Conservation (phyloP, 2,797 vertebrate genomes). For the Hemitrygon akajei region DNA sequence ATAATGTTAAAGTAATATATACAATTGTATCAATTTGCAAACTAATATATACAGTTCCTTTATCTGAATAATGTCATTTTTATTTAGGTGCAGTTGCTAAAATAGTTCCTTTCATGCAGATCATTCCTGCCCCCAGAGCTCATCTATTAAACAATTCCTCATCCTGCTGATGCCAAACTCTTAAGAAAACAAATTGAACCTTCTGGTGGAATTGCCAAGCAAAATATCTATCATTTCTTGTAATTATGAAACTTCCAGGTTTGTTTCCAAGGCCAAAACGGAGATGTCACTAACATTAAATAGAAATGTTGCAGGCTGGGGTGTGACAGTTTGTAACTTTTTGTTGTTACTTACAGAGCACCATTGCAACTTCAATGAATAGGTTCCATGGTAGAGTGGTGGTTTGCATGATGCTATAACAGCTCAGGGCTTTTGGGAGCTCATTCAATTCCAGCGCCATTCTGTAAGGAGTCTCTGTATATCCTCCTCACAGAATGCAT, state of each 20-base stretch:
- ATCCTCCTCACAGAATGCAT: too few species aligned
- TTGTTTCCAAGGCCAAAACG: slow-evolving; percentile 63
- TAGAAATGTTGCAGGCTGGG: slow-evolving; percentile 67
- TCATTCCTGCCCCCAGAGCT: slow-evolving; percentile 62
- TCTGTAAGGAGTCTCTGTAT: too few species aligned
- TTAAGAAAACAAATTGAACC: slow-evolving; percentile 76
- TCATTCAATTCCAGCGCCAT: too few species aligned
- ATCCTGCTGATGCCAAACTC: slow-evolving; percentile 62
- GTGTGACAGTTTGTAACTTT: slow-evolving; percentile 66
- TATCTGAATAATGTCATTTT: slow-evolving; percentile 58
- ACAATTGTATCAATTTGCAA: slow-evolving; percentile 45
- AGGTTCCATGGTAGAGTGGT: too few species aligned
- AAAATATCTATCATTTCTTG: slow-evolving; percentile 71
- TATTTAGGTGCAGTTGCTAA: slow-evolving; percentile 61
- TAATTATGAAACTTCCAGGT: slow-evolving; percentile 75
- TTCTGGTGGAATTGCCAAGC: slow-evolving; percentile 62
- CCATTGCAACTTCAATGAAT: slow-evolving; percentile 27
- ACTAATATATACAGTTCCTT: slow-evolving; percentile 53
- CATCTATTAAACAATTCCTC: slow-evolving; percentile 72
- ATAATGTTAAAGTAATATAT: slow-evolving; percentile 39
- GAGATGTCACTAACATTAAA: slow-evolving; percentile 69
- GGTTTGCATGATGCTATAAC: too few species aligned
- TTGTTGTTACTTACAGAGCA: not conserved
- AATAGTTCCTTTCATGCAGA: slow-evolving; percentile 56
- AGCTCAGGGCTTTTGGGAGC: too few species aligned